phyloP scores from a whole-genome alignment of 1,140 invertebrate species.

The Temnothorax curvispinosus region DNA sequence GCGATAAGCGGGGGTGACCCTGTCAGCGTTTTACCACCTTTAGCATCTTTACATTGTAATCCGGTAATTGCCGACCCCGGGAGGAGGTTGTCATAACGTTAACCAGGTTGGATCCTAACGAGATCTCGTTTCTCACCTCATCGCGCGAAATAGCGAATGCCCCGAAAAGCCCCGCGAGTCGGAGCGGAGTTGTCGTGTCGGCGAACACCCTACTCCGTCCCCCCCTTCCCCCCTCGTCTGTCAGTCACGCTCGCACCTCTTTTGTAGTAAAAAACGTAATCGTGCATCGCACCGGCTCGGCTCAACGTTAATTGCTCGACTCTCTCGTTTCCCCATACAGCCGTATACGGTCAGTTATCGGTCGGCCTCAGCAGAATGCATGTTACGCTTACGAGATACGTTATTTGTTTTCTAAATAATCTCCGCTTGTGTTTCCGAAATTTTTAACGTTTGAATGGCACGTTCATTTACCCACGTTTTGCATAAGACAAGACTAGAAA shows the following conservation, averaged over 20 bases:
- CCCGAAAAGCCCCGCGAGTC: slow-evolving; percentile 30
- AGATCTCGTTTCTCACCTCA: slow-evolving; percentile 45
- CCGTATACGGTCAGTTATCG: neutral
- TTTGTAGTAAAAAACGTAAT: slow-evolving; percentile 37
- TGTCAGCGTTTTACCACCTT: slow-evolving; percentile 82
- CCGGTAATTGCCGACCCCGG: slow-evolving; percentile 79
- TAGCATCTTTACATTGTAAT: slow-evolving; percentile 80
- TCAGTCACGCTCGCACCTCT: slow-evolving; percentile 38
- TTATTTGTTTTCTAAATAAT: neutral
- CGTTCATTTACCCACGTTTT: neutral
- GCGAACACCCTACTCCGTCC: neutral
- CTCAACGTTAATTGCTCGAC: slow-evolving; percentile 47
- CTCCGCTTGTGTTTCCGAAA: neutral
- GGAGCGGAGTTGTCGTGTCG: slow-evolving; percentile 36
- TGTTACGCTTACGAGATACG: neutral
- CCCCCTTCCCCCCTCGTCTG: neutral
- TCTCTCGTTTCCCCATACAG: slow-evolving; percentile 13
- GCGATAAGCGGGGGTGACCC: slow-evolving; percentile 77
- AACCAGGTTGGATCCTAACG: slow-evolving; percentile 71
- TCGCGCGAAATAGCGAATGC: slow-evolving; percentile 24
- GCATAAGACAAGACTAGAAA: neutral
- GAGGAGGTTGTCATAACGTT: slow-evolving; percentile 78
- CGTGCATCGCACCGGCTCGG: slow-evolving; percentile 24
- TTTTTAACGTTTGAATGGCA: neutral
- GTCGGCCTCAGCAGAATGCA: neutral